Evolutionary conservation across 2,797 vertebrate genomes (phyloP).

Genomic region (Pseudochirops cupreus): DNA sequence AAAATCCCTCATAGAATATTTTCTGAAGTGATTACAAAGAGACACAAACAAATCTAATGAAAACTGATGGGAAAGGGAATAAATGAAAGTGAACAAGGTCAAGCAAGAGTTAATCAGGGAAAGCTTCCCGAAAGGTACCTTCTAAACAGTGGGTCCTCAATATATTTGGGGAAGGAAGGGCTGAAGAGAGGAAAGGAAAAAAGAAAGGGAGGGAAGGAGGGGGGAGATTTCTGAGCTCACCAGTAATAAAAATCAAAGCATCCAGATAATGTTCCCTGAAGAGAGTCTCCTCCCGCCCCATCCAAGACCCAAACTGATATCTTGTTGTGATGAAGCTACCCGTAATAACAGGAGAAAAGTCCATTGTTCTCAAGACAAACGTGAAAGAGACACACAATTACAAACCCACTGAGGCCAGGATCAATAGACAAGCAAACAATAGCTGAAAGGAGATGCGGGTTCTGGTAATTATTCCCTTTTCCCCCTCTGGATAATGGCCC

Average conservation of each 20-base stretch:
- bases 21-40: not conserved
- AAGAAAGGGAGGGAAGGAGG: not conserved
- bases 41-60: not conserved
- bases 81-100: not conserved
- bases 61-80: not conserved
- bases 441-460: not conserved
- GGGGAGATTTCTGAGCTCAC: not conserved
- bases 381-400: not conserved
- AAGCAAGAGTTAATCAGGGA: not conserved
- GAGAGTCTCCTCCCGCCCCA: not conserved
- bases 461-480: not conserved
- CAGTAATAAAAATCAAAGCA: not conserved
- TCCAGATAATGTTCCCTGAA: not conserved
- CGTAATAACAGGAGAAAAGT: not conserved
- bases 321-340: not conserved
- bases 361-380: not conserved
- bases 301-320: not conserved
- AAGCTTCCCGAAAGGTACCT: not conserved
- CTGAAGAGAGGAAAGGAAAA: not conserved
- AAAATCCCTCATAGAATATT: not conserved
- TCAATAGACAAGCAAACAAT: not conserved
- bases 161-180: not conserved
- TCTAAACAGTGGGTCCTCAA: not conserved
- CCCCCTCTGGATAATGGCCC: not conserved
- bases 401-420: slow-evolving; percentile 1